These are phyloP conservation scores for Linyphia triangularis DNA, from an alignment of 2,888 invertebrate species.

Conservation along the genomic window DNA sequence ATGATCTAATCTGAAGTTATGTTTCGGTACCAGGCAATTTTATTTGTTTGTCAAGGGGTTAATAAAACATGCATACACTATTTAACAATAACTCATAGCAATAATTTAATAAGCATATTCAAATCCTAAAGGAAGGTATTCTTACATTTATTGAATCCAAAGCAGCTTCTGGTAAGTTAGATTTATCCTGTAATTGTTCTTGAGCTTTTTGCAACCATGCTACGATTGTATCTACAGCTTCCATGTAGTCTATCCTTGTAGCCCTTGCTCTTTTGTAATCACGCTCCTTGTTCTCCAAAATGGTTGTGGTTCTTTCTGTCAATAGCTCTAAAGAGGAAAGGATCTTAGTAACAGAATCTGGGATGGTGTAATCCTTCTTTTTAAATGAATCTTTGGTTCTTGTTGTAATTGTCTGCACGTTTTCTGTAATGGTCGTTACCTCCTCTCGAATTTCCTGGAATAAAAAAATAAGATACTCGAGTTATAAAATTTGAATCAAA, in stretches of 20 bases:
- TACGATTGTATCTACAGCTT: conserved; percentile 89
- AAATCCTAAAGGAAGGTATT: too few species aligned
- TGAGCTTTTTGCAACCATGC: conserved; percentile 92
- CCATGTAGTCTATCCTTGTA: conserved; percentile 88
- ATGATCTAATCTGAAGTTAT: too few species aligned
- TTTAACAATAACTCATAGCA: not conserved
- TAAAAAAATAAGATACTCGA: too few species aligned
- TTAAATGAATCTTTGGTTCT: conserved; percentile 84
- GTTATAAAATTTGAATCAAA: too few species aligned
- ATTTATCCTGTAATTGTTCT: conserved; percentile 88
- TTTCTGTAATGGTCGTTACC: conserved; percentile 75
- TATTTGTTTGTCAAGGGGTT: too few species aligned
- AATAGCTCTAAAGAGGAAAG: conserved; percentile 90
- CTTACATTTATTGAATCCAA: conserved; percentile 86
- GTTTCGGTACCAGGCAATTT: too few species aligned
- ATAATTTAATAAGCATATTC: not conserved
- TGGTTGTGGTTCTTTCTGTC: conserved; percentile 87
- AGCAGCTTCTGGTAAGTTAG: conserved; percentile 84
- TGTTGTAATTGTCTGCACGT: conserved; percentile 76
- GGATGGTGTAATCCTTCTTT: conserved; percentile 84
- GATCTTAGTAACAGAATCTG: conserved; percentile 88
- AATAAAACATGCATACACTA: too few species aligned
- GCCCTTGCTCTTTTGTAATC: conserved; percentile 92
- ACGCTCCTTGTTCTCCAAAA: conserved; percentile 92
- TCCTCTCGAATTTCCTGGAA: conserved; percentile 69